These are phyloP conservation scores for Genyomyrus donnyi DNA, from an alignment of 2,113 vertebrate species.

Conservation along the genomic window DNA sequence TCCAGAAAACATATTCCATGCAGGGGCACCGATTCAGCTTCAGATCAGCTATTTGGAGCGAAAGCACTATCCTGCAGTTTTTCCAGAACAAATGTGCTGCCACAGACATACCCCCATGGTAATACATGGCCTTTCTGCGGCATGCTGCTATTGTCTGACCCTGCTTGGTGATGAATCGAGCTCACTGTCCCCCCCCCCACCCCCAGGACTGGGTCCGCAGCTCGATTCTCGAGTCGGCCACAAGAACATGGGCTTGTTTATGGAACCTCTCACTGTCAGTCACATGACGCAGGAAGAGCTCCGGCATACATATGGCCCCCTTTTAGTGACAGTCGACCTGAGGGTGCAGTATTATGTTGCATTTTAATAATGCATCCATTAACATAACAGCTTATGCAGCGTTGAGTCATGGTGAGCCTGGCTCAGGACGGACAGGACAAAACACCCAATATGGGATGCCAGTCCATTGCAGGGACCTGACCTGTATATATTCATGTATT, in stretches of 20 bases:
- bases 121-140: slow-evolving; percentile 46
- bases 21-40: slow-evolving; percentile 34
- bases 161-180: slow-evolving; percentile 38
- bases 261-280: not conserved
- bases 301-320: not conserved
- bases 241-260: not conserved
- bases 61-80: slow-evolving; percentile 33
- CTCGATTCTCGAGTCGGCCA: not conserved
- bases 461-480: not conserved
- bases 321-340: not conserved
- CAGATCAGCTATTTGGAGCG: slow-evolving; percentile 41
- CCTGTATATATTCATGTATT: not conserved
- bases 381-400: not conserved
- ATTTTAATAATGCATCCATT: not conserved
- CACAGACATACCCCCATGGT: slow-evolving; percentile 35
- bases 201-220: not conserved
- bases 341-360: not conserved
- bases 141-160: slow-evolving; percentile 35
- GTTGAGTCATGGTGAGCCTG: not conserved
- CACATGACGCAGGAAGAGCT: not conserved
- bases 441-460: not conserved
- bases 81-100: slow-evolving; percentile 40
- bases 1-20: slow-evolving; percentile 35
- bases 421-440: not conserved
- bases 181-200: not conserved